Conservation (phyloP, 2,888 invertebrate species). For the Cantharis lateralis region DNA sequence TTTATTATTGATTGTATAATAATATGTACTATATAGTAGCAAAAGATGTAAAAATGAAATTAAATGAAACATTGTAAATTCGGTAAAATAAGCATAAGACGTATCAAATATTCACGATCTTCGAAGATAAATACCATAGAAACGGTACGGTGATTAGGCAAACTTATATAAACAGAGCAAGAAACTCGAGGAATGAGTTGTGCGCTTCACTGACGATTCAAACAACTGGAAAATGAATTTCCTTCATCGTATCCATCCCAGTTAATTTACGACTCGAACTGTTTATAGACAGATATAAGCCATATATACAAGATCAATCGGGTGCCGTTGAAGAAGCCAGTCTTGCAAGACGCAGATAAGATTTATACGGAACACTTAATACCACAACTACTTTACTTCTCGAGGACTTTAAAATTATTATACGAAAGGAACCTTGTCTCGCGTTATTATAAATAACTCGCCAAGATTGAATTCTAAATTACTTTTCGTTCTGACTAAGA, state of each 20-base stretch:
- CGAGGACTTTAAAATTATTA: slow-evolving; percentile 34
- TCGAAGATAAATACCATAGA: slow-evolving; percentile 47
- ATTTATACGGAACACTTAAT: slow-evolving; percentile 51
- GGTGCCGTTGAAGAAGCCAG: slow-evolving; percentile 50
- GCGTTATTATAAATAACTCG: slow-evolving; percentile 38
- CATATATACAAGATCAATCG: slow-evolving; percentile 54
- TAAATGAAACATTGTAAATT: slow-evolving; percentile 2
- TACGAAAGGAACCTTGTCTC: slow-evolving; percentile 19
- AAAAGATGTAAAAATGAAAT: slow-evolving; percentile 1
- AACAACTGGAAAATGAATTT: slow-evolving; percentile 60
- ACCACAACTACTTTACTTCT: slow-evolving; percentile 41
- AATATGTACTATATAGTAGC: background rate
- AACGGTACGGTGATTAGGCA: slow-evolving; percentile 50
- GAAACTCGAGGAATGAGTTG: slow-evolving; percentile 49
- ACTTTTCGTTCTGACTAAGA: slow-evolving; percentile 23
- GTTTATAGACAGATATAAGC: slow-evolving; percentile 57
- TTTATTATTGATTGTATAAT: background rate
- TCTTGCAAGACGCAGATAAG: slow-evolving; percentile 59
- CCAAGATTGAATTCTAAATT: slow-evolving; percentile 35
- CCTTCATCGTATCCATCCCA: slow-evolving; percentile 57
- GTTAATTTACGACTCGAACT: slow-evolving; percentile 57
- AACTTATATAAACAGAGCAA: slow-evolving; percentile 48
- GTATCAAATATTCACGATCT: slow-evolving; percentile 33
- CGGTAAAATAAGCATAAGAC: slow-evolving; percentile 8
- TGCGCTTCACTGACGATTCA: slow-evolving; percentile 55